Conservation (phyloP, 2,888 invertebrate genomes). For the Amiota mariae region DNA sequence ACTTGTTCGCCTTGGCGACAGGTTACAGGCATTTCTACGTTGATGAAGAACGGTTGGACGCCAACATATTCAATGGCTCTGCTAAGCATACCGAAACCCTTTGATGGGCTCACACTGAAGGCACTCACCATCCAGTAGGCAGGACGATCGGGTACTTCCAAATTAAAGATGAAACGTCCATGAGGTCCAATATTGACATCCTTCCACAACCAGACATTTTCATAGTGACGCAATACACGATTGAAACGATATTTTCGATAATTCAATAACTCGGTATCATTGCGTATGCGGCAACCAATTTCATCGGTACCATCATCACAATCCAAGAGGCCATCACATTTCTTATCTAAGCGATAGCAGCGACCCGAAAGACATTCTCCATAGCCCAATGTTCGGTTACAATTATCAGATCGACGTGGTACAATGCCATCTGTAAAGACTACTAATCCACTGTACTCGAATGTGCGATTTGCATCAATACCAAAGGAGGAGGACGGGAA, state of each 20-base stretch:
- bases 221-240: slow-evolving; percentile 91
- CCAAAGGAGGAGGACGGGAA: slow-evolving; percentile 93
- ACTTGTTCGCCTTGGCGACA: slow-evolving; percentile 94
- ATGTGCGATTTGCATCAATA: slow-evolving; percentile 94
- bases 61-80: slow-evolving; percentile 90
- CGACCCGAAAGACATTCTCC: slow-evolving; percentile 87
- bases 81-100: slow-evolving; percentile 90
- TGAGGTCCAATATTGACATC: slow-evolving; percentile 95
- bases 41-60: slow-evolving; percentile 94
- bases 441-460: slow-evolving; percentile 90
- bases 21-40: slow-evolving; percentile 89
- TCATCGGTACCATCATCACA: slow-evolving; percentile 92
- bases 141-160: slow-evolving; percentile 87
- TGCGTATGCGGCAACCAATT: slow-evolving; percentile 80
- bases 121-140: slow-evolving; percentile 95
- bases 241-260: slow-evolving; percentile 89
- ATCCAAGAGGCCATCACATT: slow-evolving; percentile 85
- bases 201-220: slow-evolving; percentile 96
- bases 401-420: slow-evolving; percentile 79
- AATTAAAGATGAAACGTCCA: slow-evolving; percentile 89
- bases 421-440: slow-evolving; percentile 92
- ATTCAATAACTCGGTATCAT: slow-evolving; percentile 80
- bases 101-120: slow-evolving; percentile 89
- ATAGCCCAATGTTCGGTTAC: slow-evolving; percentile 83
- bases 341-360: slow-evolving; percentile 84